These are phyloP conservation scores for Laticauda laticaudata DNA, from an alignment of 2,113 vertebrate species.

Conservation along the genomic window DNA sequence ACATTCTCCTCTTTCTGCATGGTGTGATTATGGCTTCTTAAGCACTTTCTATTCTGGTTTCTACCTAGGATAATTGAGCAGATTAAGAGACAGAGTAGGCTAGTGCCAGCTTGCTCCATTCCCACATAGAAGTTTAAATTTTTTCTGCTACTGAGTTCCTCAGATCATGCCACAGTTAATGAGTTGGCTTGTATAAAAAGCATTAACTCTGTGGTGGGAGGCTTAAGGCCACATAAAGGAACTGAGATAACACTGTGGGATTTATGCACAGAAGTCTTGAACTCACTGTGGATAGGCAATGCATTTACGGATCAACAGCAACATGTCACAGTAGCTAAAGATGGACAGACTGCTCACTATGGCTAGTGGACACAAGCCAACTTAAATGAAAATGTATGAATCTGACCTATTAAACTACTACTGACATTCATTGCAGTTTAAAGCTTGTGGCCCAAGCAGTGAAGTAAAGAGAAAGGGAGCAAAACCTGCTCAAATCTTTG, in stretches of 20 bases:
- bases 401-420: not conserved
- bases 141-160: slow-evolving; percentile 43
- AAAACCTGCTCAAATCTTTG: not conserved
- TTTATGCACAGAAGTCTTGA: not conserved
- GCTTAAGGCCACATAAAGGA: not conserved
- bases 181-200: slow-evolving; percentile 38
- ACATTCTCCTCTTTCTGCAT: slow-evolving; percentile 64
- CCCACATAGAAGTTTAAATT: slow-evolving; percentile 47
- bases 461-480: not conserved
- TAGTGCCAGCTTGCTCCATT: slow-evolving; percentile 62
- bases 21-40: slow-evolving; percentile 62
- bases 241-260: not conserved
- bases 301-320: not conserved
- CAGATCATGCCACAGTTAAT: slow-evolving; percentile 18
- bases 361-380: not conserved
- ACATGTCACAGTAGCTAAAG: not conserved
- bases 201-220: slow-evolving; percentile 31
- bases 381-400: not conserved
- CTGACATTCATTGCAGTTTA: not conserved
- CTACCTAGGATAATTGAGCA: slow-evolving; percentile 72
- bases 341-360: not conserved
- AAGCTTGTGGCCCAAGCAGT: not conserved
- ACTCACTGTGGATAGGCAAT: not conserved
- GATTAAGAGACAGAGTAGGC: slow-evolving; percentile 64
- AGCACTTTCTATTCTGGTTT: slow-evolving; percentile 75